Percentiles rank a stretch among this genome's conserved stretches.
These are phyloP conservation scores for Aphaenogaster floridana DNA, from an alignment of 1,140 invertebrate species.

Conservation along the genomic window DNA sequence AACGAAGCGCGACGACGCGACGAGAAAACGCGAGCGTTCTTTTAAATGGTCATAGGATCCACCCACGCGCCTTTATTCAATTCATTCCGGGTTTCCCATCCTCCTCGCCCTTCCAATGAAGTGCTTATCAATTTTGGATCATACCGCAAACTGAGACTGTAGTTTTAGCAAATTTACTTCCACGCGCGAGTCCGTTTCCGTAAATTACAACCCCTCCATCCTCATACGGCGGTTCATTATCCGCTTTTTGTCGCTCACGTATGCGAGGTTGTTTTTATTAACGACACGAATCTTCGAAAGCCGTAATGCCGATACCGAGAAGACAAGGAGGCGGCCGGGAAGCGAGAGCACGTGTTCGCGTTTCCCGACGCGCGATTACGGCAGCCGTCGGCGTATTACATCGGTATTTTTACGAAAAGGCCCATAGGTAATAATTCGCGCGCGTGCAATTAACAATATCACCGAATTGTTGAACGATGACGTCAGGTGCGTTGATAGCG, in stretches of 20 bases:
- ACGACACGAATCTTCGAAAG: slow-evolving; percentile 29
- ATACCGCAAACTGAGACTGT: neutral
- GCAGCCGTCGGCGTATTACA: neutral
- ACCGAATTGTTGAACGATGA: neutral
- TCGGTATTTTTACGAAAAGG: neutral
- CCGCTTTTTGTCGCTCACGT: neutral
- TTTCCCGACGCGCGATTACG: neutral
- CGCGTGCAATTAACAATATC: neutral
- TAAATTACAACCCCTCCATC: neutral
- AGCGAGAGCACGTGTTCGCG: neutral
- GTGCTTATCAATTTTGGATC: neutral
- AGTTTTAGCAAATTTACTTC: slow-evolving; percentile 1
- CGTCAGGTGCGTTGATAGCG: neutral
- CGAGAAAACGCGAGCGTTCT: neutral
- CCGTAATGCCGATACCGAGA: neutral
- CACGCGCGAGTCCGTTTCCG: neutral
- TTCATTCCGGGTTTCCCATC: neutral
- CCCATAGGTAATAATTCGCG: neutral
- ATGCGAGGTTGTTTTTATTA: slow-evolving; percentile 38
- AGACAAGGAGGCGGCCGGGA: neutral
- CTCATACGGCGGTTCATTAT: neutral
- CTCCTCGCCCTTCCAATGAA: neutral
- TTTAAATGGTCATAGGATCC: neutral
- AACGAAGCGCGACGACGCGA: neutral
- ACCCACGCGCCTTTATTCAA: neutral